phyloP scores from a whole-genome alignment of 2,888 invertebrate genomes.

The Clistopyga incitator region DNA sequence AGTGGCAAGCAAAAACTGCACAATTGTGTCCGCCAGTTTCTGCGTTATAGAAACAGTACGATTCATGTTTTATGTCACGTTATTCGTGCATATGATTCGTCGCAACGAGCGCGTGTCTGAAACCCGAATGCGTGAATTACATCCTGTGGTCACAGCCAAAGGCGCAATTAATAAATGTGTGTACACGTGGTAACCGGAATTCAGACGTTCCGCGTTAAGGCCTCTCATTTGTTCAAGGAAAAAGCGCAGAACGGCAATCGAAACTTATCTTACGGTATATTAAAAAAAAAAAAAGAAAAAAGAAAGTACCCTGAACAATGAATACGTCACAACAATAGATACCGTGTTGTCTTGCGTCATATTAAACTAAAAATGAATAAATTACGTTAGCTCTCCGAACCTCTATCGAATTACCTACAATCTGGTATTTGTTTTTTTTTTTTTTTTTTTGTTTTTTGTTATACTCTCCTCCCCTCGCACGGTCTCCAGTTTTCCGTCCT shows the following conservation, averaged over 20 bases:
- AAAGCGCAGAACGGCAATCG: conserved; percentile 8
- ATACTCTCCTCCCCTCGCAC: conserved; percentile 17
- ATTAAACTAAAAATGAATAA: conserved; percentile 74
- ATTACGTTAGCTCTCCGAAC: conserved; percentile 70
- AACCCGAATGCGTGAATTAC: conserved; percentile 7
- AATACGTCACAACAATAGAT: conserved; percentile 64
- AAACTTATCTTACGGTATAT: conserved; percentile 31
- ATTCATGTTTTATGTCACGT: conserved; percentile 67
- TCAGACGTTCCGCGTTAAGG: conserved; percentile 45
- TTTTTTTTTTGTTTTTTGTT: conserved; percentile 32
- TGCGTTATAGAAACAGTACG: conserved; percentile 70
- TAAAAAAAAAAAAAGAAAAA: conserved; percentile 53
- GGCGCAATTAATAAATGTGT: conserved; percentile 43
- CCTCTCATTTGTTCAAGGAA: conserved; percentile 44
- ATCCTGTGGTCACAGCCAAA: conserved; percentile 62
- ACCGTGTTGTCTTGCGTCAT: conserved; percentile 50
- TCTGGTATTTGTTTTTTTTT: conserved; percentile 14
- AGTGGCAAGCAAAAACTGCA: background rate
- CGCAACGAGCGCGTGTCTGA: background rate
- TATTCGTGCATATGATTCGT: background rate
- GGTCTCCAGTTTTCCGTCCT: background rate
- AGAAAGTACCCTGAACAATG: conserved; percentile 73
- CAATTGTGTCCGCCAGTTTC: background rate
- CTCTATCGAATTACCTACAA: conserved; percentile 41
- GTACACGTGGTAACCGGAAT: conserved; percentile 8